A percentile compares a stretch with the other conserved stretches of the same genome.
Evolutionary conservation across 1,140 invertebrate genomes (phyloP).

Genomic region (Littorina saxatilis): DNA sequence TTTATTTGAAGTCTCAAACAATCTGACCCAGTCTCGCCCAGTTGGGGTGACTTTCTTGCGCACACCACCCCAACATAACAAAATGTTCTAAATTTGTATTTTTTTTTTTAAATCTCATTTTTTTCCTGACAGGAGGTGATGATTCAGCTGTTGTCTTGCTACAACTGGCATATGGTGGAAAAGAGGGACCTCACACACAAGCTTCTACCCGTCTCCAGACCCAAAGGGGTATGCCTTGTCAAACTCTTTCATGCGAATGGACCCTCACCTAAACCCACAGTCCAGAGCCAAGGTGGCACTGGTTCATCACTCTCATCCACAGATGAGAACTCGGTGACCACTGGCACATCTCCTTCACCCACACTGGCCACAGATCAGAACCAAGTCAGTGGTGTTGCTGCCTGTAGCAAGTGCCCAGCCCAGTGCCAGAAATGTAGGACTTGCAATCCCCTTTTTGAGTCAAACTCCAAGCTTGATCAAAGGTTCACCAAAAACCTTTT

Average conservation of each 20-base stretch:
- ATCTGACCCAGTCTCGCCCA: too few species aligned
- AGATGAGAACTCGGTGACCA: neutral
- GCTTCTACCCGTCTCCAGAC: constrained; percentile 63
- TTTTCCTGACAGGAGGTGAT: constrained; percentile 60
- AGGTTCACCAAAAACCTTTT: neutral
- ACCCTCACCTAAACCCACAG: neutral
- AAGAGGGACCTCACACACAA: constrained; percentile 56
- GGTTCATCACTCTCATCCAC: neutral
- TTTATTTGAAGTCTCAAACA: too few species aligned
- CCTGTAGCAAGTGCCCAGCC: neutral
- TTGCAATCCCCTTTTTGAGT: neutral
- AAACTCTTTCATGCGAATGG: neutral
- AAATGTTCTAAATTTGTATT: too few species aligned
- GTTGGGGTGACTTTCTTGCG: too few species aligned
- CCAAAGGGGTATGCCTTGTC: constrained; percentile 50
- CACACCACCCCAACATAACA: too few species aligned
- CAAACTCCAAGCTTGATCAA: neutral
- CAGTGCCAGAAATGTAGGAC: neutral
- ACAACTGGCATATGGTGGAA: constrained; percentile 46
- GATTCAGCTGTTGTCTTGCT: constrained; percentile 46
- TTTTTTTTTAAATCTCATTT: too few species aligned
- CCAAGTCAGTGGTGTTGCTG: neutral
- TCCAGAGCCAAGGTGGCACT: neutral
- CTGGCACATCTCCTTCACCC: neutral
- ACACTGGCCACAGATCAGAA: neutral